A percentile compares a stretch with the other conserved stretches of the same genome.
Conservation (phyloP, 2,888 invertebrate species). For the Scaptomyza caliginosa region DNA sequence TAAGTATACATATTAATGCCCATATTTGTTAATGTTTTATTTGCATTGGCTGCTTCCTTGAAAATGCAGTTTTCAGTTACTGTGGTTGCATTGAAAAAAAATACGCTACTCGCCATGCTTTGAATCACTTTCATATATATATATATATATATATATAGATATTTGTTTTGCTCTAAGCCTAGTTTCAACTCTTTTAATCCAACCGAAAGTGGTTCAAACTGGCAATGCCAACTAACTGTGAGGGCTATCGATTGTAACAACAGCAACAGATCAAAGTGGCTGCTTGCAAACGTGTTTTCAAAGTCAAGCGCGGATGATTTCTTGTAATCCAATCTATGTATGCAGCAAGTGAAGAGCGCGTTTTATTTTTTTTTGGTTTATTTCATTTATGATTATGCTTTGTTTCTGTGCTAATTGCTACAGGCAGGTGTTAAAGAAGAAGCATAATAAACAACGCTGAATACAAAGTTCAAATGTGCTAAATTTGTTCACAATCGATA, state of each 20-base stretch:
- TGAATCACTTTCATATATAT: no score
- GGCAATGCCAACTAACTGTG: conserved; percentile 61
- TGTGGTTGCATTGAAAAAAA: conserved; percentile 48
- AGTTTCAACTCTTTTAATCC: conserved; percentile 56
- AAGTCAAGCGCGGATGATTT: conserved; percentile 42
- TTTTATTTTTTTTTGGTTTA: conserved; percentile 14
- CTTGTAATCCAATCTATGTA: conserved; percentile 67
- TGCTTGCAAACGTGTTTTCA: conserved; percentile 60
- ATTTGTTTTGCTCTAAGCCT: no score
- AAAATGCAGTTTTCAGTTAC: conserved; percentile 25
- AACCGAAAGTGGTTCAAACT: conserved; percentile 73
- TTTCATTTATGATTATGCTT: conserved; percentile 12
- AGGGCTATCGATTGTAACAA: conserved; percentile 49
- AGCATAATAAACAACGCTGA: background rate
- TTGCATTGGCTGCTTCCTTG: conserved; percentile 44
- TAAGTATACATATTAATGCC: conserved; percentile 35
- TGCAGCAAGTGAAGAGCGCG: conserved; percentile 20
- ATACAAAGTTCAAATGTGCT: background rate
- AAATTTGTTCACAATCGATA: background rate
- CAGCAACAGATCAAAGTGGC: conserved; percentile 25
- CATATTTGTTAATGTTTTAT: conserved; percentile 38
- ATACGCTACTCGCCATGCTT: conserved; percentile 12
- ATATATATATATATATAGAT: no score
- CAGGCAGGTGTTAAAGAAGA: background rate
- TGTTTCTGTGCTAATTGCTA: conserved; percentile 39